Evolutionary conservation across 2,888 invertebrate species (phyloP).

Genomic region (Anoncus sp.): DNA sequence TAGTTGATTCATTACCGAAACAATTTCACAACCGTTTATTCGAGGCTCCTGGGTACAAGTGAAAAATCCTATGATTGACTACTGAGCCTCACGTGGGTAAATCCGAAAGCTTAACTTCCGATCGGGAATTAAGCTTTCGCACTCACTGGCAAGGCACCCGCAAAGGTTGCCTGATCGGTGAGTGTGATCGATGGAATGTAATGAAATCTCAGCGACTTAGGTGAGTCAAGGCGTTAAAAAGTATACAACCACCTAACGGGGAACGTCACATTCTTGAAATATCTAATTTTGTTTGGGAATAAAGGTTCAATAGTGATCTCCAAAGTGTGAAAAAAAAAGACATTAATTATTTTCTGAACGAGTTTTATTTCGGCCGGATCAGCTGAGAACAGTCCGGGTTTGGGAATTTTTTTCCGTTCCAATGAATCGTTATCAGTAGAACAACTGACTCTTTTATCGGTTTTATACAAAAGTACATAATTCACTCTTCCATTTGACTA

Average conservation of each 20-base stretch:
- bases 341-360: neutral
- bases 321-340: too few species aligned
- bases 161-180: too few species aligned
- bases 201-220: too few species aligned
- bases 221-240: too few species aligned
- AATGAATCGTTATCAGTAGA: neutral
- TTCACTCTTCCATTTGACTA: neutral
- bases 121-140: too few species aligned
- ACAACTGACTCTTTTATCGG: neutral
- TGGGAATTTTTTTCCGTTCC: neutral
- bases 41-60: neutral
- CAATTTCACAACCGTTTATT: slow-evolving; percentile 14
- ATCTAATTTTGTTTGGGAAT: neutral
- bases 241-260: too few species aligned
- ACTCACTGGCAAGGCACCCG: too few species aligned
- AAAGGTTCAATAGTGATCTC: neutral
- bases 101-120: too few species aligned
- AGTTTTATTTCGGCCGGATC: neutral
- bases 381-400: too few species aligned
- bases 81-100: too few species aligned
- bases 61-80: too few species aligned
- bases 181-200: neutral
- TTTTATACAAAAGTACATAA: neutral
- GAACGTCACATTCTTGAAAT: neutral
- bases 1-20: neutral